Base-by-base conservation (phyloP, 2,797 vertebrate species). In the Bufotes viridis region DNA sequence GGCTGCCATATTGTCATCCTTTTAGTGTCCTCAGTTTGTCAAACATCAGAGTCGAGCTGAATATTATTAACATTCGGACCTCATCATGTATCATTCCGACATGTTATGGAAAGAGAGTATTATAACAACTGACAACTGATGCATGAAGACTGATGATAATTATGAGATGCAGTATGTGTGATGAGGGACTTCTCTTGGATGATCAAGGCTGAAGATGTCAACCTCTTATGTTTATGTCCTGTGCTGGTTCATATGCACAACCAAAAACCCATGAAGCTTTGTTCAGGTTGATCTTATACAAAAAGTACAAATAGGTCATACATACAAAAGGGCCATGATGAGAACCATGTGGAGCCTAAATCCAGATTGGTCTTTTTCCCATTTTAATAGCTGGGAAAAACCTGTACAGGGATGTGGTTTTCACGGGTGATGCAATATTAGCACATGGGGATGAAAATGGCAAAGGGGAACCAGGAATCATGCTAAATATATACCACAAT, bases 1-100 rank as follows among this genome's bases (percentile, higher is more conserved):
- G 51, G 75, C 51, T 24, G 75, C 75, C 75, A 78, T 78, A 78
- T 78, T 78, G 75, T 78, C 0, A 78, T n/a, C 49, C 51, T 55
- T 78, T 78, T 78, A n/a, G 75, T 7, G 49, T 24, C 70, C 8
- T 4, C 20, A 20, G 34, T 74, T 70, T 70, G 10, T 75, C 42
- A n/a, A 20, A 75, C 42, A 75, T 75, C 72, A 24, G 51, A 53
- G 51, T 53, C 22, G 15, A 2, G 11, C 15, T 13, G 49, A 15
- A 78, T 55, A 55, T 78, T 53, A 55, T 55, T 22, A 53, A 78
- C n/a, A 24, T 53, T 55, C 1, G 55, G 75, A 75, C 22, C 22
- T 49, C 6, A 24, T 55, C 49, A 15, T 78, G 22, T 55, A 53
- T 78, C 75, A 22, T 51, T 51, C 10, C 7, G 20, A 7, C 20